A percentile compares a stretch with the other conserved stretches of the same genome.
Conservation (phyloP, 2,797 vertebrate species). For the Oreonectes daqikongensis region DNA sequence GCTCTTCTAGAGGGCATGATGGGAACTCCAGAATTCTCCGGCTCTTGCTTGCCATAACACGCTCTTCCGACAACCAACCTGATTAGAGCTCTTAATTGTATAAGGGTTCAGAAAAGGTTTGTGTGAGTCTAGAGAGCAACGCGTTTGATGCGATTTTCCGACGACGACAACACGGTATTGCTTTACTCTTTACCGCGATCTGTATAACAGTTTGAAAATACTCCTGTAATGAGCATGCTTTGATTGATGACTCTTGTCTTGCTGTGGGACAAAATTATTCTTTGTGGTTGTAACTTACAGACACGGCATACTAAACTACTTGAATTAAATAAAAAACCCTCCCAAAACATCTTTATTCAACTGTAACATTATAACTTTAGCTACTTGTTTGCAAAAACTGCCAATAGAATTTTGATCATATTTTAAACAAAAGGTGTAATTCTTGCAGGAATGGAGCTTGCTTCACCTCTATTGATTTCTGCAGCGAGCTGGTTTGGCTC, state of each 20-base stretch:
- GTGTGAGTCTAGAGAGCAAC: conserved; percentile 31
- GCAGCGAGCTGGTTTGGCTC: neutral
- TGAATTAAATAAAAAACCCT: neutral
- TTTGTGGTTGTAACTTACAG: neutral
- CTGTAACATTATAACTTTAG: neutral
- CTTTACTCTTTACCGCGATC: neutral
- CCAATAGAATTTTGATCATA: neutral
- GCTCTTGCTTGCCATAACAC: conserved; percentile 6
- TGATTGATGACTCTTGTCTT: neutral
- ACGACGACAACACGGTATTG: too few relatives aligned
- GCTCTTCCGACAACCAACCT: conserved; percentile 30
- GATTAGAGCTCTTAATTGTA: conserved; percentile 35
- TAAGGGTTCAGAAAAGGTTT: conserved; percentile 38
- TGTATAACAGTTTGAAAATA: neutral
- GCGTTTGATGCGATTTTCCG: conserved; percentile 20
- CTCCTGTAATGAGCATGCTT: neutral
- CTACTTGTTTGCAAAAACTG: too few relatives aligned
- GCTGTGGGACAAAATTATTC: neutral
- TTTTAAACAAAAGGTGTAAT: neutral
- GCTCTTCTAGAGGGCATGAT: conserved; percentile 41
- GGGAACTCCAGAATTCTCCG: conserved; percentile 35
- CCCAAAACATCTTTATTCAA: neutral
- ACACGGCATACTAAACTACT: neutral
- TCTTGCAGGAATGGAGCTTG: neutral
- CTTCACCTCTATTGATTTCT: neutral